A percentile compares a stretch with the other conserved stretches of the same genome.
Evolutionary conservation across 2,888 invertebrate species (phyloP).

Genomic region (Mimas tiliae): DNA sequence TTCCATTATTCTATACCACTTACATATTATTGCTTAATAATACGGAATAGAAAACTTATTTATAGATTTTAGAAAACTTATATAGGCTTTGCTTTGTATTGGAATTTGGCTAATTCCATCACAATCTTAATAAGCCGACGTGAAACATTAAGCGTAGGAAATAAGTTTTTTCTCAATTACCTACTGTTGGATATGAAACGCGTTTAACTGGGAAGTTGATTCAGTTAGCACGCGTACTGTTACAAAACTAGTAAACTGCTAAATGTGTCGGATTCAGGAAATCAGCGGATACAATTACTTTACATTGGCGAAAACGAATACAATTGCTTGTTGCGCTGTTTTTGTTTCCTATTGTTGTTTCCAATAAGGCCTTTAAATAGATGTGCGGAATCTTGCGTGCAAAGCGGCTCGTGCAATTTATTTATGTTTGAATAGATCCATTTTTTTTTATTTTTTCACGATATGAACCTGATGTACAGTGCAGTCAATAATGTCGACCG

Average conservation of each 20-base stretch:
- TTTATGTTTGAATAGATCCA: no score
- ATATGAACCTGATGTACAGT: no score
- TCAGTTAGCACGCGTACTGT: background rate
- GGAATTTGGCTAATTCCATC: background rate
- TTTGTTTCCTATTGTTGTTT: background rate
- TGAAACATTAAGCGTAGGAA: slow-evolving; percentile 5
- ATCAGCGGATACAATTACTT: slow-evolving; percentile 19
- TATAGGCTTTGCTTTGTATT: background rate
- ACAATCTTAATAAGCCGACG: background rate
- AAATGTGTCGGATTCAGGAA: slow-evolving; percentile 25
- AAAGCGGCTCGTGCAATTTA: no score
- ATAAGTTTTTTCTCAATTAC: slow-evolving; percentile 7
- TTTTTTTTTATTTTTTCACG: no score
- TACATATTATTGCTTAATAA: no score
- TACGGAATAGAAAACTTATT: no score
- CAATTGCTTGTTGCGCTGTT: slow-evolving; percentile 1
- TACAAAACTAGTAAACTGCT: slow-evolving; percentile 6
- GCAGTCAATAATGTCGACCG: no score
- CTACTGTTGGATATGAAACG: background rate
- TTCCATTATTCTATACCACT: no score
- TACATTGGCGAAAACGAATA: slow-evolving; percentile 18
- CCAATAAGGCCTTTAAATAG: background rate
- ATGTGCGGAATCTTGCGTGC: background rate
- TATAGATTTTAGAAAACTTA: no score
- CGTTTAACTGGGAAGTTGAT: slow-evolving; percentile 13